Evolutionary conservation across 1,140 invertebrate genomes (phyloP).

Genomic region (Bombus balteatus): DNA sequence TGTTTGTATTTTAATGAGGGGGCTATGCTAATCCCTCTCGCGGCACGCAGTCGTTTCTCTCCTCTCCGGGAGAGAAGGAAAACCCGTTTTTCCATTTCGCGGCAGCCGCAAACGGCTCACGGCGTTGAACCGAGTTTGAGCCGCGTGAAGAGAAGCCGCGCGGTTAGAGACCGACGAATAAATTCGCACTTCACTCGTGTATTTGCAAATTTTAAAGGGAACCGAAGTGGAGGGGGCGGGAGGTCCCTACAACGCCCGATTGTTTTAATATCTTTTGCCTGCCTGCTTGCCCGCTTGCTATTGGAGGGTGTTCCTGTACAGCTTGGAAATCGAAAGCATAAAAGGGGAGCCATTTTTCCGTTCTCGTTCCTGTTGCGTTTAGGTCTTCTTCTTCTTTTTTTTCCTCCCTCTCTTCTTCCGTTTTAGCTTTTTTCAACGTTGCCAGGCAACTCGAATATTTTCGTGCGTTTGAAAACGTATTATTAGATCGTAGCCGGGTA

Average conservation of each 20-base stretch:
- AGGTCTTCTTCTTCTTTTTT: neutral
- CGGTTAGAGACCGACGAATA: constrained; percentile 65
- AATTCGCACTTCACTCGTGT: constrained; percentile 69
- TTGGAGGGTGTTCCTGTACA: constrained; percentile 26
- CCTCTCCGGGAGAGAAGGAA: constrained; percentile 57
- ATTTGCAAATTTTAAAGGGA: constrained; percentile 70
- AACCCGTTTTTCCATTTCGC: constrained; percentile 74
- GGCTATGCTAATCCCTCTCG: constrained; percentile 78
- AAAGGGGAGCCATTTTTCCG: neutral
- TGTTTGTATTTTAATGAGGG: constrained; percentile 81
- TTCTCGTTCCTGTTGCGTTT: neutral
- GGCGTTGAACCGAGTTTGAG: constrained; percentile 58
- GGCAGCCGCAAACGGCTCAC: constrained; percentile 62
- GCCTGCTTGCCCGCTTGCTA: constrained; percentile 34
- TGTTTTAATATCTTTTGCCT: constrained; percentile 73
- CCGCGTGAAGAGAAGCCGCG: constrained; percentile 54
- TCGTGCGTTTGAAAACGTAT: constrained; percentile 8
- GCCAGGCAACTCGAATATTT: constrained; percentile 24
- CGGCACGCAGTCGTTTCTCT: constrained; percentile 67
- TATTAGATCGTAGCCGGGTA: neutral
- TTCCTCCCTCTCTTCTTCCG: neutral
- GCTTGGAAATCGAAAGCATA: constrained; percentile 33
- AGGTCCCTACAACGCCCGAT: constrained; percentile 61
- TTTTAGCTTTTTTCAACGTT: neutral
- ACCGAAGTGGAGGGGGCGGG: constrained; percentile 35